A percentile compares a stretch with the other conserved stretches of the same genome.
Evolutionary conservation across 2,113 vertebrate genomes (phyloP).

Genomic region (Gobio gobio): DNA sequence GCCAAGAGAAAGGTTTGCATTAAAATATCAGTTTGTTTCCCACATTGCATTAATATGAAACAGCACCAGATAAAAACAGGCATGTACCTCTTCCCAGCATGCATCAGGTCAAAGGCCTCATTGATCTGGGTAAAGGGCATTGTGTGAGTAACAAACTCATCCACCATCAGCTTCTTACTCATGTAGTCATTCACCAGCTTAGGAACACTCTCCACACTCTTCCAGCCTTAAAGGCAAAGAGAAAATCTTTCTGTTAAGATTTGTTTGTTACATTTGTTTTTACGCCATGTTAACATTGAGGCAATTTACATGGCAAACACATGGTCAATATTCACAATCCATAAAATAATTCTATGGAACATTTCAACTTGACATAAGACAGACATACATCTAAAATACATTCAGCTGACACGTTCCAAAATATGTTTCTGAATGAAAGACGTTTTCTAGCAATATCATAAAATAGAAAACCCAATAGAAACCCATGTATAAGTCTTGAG

Average conservation of each 20-base stretch:
- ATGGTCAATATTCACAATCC: too few relatives aligned
- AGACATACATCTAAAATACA: too few relatives aligned
- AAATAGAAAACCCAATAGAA: too few relatives aligned
- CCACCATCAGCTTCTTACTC: slow-evolving; percentile 86
- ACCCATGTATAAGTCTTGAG: too few relatives aligned
- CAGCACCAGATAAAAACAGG: background rate
- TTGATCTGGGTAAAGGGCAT: slow-evolving; percentile 84
- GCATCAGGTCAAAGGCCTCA: slow-evolving; percentile 87
- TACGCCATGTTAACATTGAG: too few relatives aligned
- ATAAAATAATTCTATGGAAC: too few relatives aligned
- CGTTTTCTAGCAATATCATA: too few relatives aligned
- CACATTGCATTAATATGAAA: background rate
- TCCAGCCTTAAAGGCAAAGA: slow-evolving; percentile 68
- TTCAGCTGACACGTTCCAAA: too few relatives aligned
- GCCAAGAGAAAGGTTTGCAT: background rate
- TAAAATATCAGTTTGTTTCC: background rate
- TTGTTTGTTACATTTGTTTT: too few relatives aligned
- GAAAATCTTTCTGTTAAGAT: background rate
- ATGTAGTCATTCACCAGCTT: slow-evolving; percentile 86
- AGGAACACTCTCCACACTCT: slow-evolving; percentile 79
- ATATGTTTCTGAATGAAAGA: too few relatives aligned
- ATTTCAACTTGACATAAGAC: too few relatives aligned
- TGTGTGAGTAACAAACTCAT: slow-evolving; percentile 87
- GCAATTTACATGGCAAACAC: too few relatives aligned
- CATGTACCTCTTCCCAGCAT: slow-evolving; percentile 76